A percentile compares a stretch with the other conserved stretches of the same genome.
phyloP scores from a whole-genome alignment of 2,888 invertebrate genomes.

The Cheilosia impressa region DNA sequence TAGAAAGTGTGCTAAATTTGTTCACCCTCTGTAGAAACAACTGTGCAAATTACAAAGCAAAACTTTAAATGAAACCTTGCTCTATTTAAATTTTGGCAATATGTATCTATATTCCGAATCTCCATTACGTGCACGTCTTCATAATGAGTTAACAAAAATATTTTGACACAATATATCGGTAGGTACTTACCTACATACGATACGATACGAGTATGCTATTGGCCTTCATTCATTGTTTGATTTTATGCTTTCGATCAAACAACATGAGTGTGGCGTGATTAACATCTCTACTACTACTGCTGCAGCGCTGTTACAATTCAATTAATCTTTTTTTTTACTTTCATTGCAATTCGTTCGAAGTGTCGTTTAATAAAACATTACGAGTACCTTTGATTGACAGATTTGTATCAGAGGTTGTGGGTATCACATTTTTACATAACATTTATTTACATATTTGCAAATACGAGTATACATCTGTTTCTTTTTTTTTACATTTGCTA shows the following conservation, averaged over 20 bases:
- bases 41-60: not conserved
- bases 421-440: conserved; percentile 9
- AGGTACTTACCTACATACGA: not conserved
- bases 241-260: conserved; percentile 4
- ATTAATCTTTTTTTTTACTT: conserved; percentile 1
- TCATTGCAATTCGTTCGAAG: not conserved
- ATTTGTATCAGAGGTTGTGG: conserved; percentile 7
- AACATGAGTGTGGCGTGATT: not conserved
- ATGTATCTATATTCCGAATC: conserved; percentile 2
- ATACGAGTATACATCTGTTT: too few relatives aligned
- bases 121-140: conserved; percentile 19
- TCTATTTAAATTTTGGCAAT: not conserved
- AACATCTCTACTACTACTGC: conserved; percentile 4
- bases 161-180: conserved; percentile 7
- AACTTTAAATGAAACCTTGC: conserved; percentile 1
- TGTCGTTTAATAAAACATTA: not conserved
- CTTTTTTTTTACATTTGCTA: not conserved
- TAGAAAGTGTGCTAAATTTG: not conserved
- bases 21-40: not conserved
- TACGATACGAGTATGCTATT: not conserved
- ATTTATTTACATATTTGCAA: conserved; percentile 1
- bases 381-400: not conserved
- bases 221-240: conserved; percentile 17
- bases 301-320: conserved; percentile 1
- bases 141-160: conserved; percentile 26